phyloP scores from a whole-genome alignment of 2,797 vertebrate genomes.

The Mormyrops boulengeri region DNA sequence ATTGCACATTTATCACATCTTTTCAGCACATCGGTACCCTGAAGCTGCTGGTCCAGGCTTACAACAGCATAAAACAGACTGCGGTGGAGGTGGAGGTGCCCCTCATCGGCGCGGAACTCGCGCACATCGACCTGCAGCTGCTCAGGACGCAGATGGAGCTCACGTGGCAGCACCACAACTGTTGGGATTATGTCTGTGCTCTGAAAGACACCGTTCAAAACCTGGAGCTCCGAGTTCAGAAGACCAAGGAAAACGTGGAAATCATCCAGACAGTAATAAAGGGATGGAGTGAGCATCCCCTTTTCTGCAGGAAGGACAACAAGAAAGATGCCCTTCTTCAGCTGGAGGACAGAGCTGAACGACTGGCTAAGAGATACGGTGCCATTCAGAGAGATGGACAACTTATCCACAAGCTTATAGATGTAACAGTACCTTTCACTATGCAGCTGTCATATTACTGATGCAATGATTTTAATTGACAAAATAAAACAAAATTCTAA shows the following conservation, averaged over 20 bases:
- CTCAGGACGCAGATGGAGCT: conserved; percentile 49
- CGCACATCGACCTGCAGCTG: conserved; percentile 55
- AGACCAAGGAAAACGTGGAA: conserved; percentile 59
- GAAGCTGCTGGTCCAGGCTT: conserved; percentile 64
- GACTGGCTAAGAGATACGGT: conserved; percentile 58
- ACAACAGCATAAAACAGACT: conserved; percentile 67
- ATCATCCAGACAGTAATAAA: conserved; percentile 60
- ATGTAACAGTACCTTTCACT: conserved; percentile 49
- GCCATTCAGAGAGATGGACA: conserved; percentile 59
- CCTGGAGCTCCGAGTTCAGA: conserved; percentile 55
- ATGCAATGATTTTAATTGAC: background rate
- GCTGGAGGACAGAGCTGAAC: conserved; percentile 62
- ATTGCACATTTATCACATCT: conserved; percentile 15
- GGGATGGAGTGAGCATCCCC: conserved; percentile 57
- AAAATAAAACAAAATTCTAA: background rate
- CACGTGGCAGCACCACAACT: conserved; percentile 61
- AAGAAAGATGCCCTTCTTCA: conserved; percentile 58
- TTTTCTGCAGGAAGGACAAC: conserved; percentile 68
- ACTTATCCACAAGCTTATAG: conserved; percentile 60
- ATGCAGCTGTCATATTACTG: background rate
- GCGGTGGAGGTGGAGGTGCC: conserved; percentile 67
- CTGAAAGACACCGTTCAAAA: conserved; percentile 49
- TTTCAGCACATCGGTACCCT: conserved; percentile 62
- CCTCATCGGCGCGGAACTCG: conserved; percentile 60
- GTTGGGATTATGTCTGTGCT: conserved; percentile 59